Evolutionary conservation across 92 coral and sea anemone species (phyloP).

Genomic region (Epizoanthus illoricatus): DNA sequence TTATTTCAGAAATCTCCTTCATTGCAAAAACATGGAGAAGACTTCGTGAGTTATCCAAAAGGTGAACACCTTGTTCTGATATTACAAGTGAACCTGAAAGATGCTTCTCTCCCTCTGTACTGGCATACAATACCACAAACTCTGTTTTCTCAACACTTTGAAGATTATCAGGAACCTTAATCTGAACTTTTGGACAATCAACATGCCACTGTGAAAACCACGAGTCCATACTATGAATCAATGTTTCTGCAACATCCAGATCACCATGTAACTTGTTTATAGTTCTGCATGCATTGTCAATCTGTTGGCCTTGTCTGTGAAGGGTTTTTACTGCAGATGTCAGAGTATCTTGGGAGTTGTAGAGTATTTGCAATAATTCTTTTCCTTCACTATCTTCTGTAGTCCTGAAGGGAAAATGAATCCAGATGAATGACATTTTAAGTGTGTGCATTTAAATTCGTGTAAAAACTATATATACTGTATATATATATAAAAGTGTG

Average conservation of each 20-base stretch:
- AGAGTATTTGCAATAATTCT: slow-evolving; percentile 60
- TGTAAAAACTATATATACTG: too few species aligned
- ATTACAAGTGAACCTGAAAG: slow-evolving; percentile 74
- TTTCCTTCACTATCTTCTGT: slow-evolving; percentile 42
- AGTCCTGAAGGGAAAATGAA: slow-evolving; percentile 10
- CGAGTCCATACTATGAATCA: slow-evolving; percentile 77
- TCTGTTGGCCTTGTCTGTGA: slow-evolving; percentile 87
- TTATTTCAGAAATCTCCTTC: slow-evolving; percentile 73
- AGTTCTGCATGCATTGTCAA: slow-evolving; percentile 76
- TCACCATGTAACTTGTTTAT: slow-evolving; percentile 94
- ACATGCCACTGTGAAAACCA: slow-evolving; percentile 87
- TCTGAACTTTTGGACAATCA: slow-evolving; percentile 50
- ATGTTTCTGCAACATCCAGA: slow-evolving; percentile 83
- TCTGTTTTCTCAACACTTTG: slow-evolving; percentile 62
- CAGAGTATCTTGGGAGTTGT: slow-evolving; percentile 81
- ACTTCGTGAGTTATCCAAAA: slow-evolving; percentile 56
- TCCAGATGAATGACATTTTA: not conserved
- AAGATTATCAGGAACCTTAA: slow-evolving; percentile 58
- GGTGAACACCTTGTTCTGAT: slow-evolving; percentile 57
- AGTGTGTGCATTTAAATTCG: too few species aligned
- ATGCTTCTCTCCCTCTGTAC: slow-evolving; percentile 58
- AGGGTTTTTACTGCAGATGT: slow-evolving; percentile 68
- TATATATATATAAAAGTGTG: too few species aligned
- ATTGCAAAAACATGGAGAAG: slow-evolving; percentile 56
- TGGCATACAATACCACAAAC: slow-evolving; percentile 74